Conservation (phyloP, 2,797 vertebrate species). For the Gadopsis marmoratus region DNA sequence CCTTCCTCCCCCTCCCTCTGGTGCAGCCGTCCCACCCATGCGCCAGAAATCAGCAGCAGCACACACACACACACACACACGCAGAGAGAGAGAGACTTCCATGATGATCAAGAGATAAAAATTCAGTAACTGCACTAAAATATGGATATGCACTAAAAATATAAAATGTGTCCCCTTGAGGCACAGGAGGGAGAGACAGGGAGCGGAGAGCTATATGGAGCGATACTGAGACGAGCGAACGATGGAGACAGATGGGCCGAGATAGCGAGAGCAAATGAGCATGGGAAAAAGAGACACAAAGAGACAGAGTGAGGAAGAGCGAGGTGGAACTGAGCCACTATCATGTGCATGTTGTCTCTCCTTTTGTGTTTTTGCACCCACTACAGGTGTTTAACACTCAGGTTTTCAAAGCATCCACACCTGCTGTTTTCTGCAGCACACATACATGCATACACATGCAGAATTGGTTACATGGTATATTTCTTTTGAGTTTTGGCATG, state of each 20-base stretch:
- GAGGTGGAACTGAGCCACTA: conserved; percentile 27
- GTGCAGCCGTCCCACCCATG: conserved; percentile 69
- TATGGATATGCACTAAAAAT: conserved; percentile 77
- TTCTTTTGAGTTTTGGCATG: conserved; percentile 1
- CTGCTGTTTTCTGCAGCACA: conserved; percentile 41
- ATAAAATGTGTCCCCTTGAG: conserved; percentile 67
- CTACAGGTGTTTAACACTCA: conserved; percentile 53
- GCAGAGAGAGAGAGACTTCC: conserved; percentile 55
- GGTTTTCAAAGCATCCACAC: conserved; percentile 45
- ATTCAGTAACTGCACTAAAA: conserved; percentile 75
- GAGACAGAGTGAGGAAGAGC: conserved; percentile 8
- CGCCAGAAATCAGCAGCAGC: conserved; percentile 57
- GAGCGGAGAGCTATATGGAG: conserved; percentile 45
- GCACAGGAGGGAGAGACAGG: conserved; percentile 39
- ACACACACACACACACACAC: background rate
- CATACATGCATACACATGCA: conserved; percentile 4
- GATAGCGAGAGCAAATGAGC: conserved; percentile 57
- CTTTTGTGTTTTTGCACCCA: conserved; percentile 9
- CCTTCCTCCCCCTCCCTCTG: conserved; percentile 7
- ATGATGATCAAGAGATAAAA: conserved; percentile 76
- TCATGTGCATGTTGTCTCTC: conserved; percentile 9
- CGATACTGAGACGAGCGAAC: conserved; percentile 31
- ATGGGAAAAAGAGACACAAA: conserved; percentile 34
- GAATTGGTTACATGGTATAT: background rate
- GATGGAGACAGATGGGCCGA: conserved; percentile 67